These are phyloP conservation scores for Euplexia lucipara DNA, from an alignment of 2,888 invertebrate species.

Conservation along the genomic window DNA sequence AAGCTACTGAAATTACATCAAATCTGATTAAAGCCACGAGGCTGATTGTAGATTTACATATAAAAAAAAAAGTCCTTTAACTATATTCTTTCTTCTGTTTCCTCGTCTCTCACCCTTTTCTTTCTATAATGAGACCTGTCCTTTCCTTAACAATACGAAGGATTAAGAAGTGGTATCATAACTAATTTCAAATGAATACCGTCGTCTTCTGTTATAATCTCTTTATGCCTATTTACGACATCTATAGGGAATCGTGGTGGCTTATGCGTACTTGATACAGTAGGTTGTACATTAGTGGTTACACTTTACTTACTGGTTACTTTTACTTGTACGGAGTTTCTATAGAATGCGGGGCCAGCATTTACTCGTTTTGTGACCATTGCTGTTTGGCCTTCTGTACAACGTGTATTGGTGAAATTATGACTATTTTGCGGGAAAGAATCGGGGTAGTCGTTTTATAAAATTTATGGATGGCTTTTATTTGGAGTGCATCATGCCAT, in stretches of 20 bases:
- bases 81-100: too few relatives aligned
- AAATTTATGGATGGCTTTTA: neutral
- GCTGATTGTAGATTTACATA: too few relatives aligned
- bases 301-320: too few relatives aligned
- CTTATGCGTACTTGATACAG: slow-evolving; percentile 20
- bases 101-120: neutral
- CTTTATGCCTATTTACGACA: slow-evolving; percentile 32
- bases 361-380: too few relatives aligned
- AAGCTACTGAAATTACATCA: too few relatives aligned
- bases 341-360: too few relatives aligned
- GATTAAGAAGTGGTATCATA: neutral
- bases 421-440: neutral
- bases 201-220: slow-evolving; percentile 8
- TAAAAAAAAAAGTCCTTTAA: too few relatives aligned
- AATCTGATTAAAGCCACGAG: too few relatives aligned
- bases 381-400: too few relatives aligned
- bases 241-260: slow-evolving; percentile 17
- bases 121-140: neutral
- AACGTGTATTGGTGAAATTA: neutral
- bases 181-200: slow-evolving; percentile 15
- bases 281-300: too few relatives aligned
- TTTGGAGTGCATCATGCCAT: slow-evolving; percentile 14
- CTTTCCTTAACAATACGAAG: neutral
- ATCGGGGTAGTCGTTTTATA: neutral
- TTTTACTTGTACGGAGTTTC: too few relatives aligned